Percentiles rank a stretch among this genome's conserved stretches.
Conservation (phyloP, 2,113 vertebrate species). For the Phrynosoma blainvillii region DNA sequence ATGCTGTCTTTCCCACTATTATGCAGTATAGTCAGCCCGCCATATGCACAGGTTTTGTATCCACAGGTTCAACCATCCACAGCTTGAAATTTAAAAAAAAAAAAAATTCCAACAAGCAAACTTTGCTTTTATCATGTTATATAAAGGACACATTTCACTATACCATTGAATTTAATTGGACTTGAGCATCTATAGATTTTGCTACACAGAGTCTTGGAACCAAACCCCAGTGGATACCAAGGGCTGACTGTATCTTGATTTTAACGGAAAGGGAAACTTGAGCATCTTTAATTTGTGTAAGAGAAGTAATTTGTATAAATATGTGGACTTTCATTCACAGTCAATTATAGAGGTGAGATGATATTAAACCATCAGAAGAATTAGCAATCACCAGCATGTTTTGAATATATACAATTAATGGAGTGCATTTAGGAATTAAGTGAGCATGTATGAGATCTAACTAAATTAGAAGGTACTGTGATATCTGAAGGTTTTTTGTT, state of each 20-base stretch:
- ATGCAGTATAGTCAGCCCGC: no score
- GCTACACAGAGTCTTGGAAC: no score
- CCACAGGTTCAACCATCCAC: no score
- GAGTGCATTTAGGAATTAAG: not conserved
- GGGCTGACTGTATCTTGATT: not conserved
- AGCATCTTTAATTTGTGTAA: not conserved
- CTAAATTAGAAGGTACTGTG: not conserved
- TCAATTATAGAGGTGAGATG: not conserved
- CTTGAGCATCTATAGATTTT: no score
- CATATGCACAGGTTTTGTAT: no score
- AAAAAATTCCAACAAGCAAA: no score
- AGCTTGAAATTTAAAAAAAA: no score
- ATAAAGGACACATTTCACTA: no score
- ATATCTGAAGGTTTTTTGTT: not conserved
- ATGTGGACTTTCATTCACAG: not conserved
- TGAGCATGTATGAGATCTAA: not conserved
- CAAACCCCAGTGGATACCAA: no score
- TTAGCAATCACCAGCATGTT: not conserved
- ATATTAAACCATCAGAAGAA: slow-evolving; percentile 4
- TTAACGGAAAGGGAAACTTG: not conserved
- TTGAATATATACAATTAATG: not conserved
- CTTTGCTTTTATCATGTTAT: no score
- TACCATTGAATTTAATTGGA: no score
- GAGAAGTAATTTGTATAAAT: slow-evolving; percentile 2
- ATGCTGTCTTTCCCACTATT: no score